These are phyloP conservation scores for Tribolium madens DNA, from an alignment of 1,140 invertebrate species.

Conservation along the genomic window DNA sequence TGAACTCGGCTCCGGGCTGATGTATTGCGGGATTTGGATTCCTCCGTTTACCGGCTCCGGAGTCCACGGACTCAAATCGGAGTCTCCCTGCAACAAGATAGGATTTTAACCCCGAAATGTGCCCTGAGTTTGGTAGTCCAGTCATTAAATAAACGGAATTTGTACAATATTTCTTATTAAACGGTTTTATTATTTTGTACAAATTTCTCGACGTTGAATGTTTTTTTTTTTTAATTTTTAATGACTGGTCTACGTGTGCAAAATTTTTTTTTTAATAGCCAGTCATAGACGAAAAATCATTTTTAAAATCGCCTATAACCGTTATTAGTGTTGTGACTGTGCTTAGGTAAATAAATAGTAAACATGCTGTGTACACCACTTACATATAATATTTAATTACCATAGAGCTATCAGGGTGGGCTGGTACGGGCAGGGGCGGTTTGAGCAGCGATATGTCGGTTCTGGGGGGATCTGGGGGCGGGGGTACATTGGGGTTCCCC, in stretches of 20 bases:
- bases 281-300: not conserved
- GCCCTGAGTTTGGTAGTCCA: not conserved
- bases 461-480: slow-evolving; percentile 65
- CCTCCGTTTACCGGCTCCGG: slow-evolving; percentile 59
- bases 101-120: not conserved
- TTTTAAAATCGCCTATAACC: not conserved
- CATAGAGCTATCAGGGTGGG: slow-evolving; percentile 72
- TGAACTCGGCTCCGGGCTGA: slow-evolving; percentile 59
- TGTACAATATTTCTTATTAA: no score
- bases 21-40: slow-evolving; percentile 59
- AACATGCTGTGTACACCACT: slow-evolving; percentile 68
- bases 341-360: slow-evolving; percentile 24
- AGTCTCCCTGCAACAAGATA: slow-evolving; percentile 62
- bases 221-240: not conserved
- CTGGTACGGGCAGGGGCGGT: slow-evolving; percentile 68
- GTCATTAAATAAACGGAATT: not conserved
- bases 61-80: slow-evolving; percentile 64
- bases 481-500: slow-evolving; percentile 61
- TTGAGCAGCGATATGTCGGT: slow-evolving; percentile 68
- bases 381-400: slow-evolving; percentile 79
- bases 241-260: not conserved
- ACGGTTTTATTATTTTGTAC: no score
- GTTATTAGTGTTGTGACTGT: not conserved
- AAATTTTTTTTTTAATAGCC: not conserved
- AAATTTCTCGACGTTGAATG: not conserved